These are phyloP conservation scores for Habrosyne pyritoides DNA, from an alignment of 2,888 invertebrate genomes.

Conservation along the genomic window DNA sequence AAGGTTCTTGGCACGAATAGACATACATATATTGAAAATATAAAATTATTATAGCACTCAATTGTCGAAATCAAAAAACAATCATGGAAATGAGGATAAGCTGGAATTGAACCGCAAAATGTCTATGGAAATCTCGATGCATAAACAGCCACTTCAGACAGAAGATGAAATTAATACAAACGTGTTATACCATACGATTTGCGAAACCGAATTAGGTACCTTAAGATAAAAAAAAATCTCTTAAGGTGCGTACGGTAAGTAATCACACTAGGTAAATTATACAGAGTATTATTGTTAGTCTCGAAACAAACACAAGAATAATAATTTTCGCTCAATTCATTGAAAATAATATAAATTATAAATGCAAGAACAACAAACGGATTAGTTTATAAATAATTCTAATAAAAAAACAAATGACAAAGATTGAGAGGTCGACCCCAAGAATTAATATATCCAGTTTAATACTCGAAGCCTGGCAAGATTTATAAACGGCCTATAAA, in stretches of 20 bases:
- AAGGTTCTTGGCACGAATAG: slow-evolving; percentile 22
- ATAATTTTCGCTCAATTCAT: too few species aligned
- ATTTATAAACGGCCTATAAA: not conserved
- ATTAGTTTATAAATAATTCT: not conserved
- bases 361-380: not conserved
- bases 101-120: slow-evolving; percentile 25
- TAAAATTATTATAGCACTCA: not conserved
- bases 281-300: too few species aligned
- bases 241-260: too few species aligned
- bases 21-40: not conserved
- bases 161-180: slow-evolving; percentile 5
- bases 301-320: too few species aligned
- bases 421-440: not conserved
- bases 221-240: not conserved
- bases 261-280: too few species aligned
- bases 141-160: slow-evolving; percentile 19
- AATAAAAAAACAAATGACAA: not conserved
- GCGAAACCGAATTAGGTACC: not conserved
- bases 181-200: not conserved
- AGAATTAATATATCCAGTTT: not conserved
- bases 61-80: slow-evolving; percentile 42
- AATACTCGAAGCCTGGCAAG: not conserved
- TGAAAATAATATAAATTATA: not conserved
- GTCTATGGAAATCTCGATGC: slow-evolving; percentile 22
- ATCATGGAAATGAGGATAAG: slow-evolving; percentile 41